Base-by-base conservation (phyloP, 2,113 vertebrate genomes). In the Peromyscus leucopus region DNA sequence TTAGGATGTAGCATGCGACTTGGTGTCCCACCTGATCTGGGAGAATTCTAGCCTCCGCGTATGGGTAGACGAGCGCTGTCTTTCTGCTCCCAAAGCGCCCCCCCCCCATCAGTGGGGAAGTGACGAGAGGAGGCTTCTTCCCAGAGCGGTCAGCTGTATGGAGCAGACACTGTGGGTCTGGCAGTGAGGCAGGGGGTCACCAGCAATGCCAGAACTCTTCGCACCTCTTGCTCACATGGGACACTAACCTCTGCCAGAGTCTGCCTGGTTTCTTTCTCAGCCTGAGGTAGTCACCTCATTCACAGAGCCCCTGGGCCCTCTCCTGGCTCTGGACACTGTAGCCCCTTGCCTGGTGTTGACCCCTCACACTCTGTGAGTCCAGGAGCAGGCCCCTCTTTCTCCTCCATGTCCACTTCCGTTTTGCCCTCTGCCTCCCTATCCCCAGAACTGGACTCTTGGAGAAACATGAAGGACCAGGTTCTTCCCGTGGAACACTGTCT, bases 41-140 rank as follows among this genome's bases (percentile, higher is more conserved):
- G 59, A 80, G 21, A 63, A 74, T 36, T 57, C 51, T 82, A 67
- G 31, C 28, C 31, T 67, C 19, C 21, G n/a, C 10, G 22, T 75
- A 28, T n/a, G 1, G 13, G 0, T 7, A 4, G 15, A 55, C 5
- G 7, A 46, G 28, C 46, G 22, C 57, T 11, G 5, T 2, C 42
- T 11, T 84, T n/a, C 75, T 42, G 67, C 4, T 33, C 67, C 69
- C 31, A 26, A 36, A 7, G 5, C 11, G n/a, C 57, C 12, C 5
- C 7, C 42, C 71, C 1, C 0, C 22, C 51, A 51, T 33, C n/a
- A 55, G 2, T 4, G 31, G 79, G 24, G 78, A 59, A 82, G 51
- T 5, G 7, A 71, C 6, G 65, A 42, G 55, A 61, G 74, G 28
- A 71, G 7, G 24, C n/a, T 26, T 55, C 84, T 92, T 92, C 28